These are phyloP conservation scores for Crenichthys baileyi DNA, from an alignment of 2,797 vertebrate species.

Conservation along the genomic window DNA sequence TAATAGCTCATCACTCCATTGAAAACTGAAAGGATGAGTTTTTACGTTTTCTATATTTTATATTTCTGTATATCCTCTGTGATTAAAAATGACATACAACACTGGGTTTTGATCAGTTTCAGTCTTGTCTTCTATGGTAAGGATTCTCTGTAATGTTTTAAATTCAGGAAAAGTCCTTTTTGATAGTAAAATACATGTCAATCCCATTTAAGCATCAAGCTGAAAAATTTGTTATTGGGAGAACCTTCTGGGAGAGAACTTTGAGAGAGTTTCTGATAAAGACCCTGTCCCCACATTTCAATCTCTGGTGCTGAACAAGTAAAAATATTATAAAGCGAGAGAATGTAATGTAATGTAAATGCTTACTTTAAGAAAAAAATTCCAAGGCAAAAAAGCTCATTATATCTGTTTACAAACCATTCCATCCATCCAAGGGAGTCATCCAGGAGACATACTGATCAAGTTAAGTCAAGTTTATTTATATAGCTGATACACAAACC, in stretches of 20 bases:
- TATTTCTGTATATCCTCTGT: too few relatives aligned
- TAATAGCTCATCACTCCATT: conserved; percentile 34
- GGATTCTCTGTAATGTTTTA: not conserved
- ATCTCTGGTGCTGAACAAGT: not conserved
- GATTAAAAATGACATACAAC: not conserved
- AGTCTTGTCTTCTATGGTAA: not conserved
- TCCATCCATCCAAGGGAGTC: not conserved
- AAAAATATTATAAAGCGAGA: not conserved
- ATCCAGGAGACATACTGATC: not conserved
- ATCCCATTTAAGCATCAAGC: not conserved
- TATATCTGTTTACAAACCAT: not conserved
- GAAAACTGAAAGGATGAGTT: conserved; percentile 1
- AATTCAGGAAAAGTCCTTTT: not conserved
- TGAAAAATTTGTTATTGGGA: not conserved
- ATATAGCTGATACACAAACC: not conserved
- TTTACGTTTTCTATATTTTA: too few relatives aligned
- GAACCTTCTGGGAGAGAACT: not conserved
- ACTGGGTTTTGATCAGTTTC: not conserved
- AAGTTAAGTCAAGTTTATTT: not conserved
- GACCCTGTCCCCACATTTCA: not conserved
- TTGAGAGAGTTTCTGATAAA: not conserved
- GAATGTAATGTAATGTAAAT: not conserved
- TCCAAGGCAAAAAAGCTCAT: too few relatives aligned
- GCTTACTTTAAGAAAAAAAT: too few relatives aligned
- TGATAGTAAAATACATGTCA: not conserved